phyloP scores from a whole-genome alignment of 2,888 invertebrate genomes.

The Cerastoderma edule region DNA sequence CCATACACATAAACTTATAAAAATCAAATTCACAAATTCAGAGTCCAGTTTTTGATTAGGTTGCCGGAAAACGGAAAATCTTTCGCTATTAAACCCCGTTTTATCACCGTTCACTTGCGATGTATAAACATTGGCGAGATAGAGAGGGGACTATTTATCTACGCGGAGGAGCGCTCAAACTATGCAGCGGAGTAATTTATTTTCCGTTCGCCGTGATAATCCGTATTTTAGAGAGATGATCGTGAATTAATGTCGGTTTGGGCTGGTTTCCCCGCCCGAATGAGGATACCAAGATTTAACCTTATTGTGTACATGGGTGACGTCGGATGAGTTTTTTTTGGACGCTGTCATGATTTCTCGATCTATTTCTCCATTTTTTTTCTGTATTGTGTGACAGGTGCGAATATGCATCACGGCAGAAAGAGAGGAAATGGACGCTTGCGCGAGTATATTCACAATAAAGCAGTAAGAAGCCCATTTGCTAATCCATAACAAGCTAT shows the following conservation, averaged over 20 bases:
- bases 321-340: too few species aligned
- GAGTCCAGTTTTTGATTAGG: constrained; percentile 43
- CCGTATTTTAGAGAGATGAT: constrained; percentile 41
- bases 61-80: constrained; percentile 59
- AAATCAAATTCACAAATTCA: constrained; percentile 35
- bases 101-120: constrained; percentile 55
- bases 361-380: too few species aligned
- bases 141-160: constrained; percentile 52
- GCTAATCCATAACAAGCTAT: too few species aligned
- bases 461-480: too few species aligned
- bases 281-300: not conserved
- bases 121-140: constrained; percentile 36
- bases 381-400: too few species aligned
- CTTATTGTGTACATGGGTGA: constrained; percentile 4
- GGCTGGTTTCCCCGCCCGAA: constrained; percentile 9
- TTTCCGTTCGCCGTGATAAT: constrained; percentile 47
- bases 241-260: constrained; percentile 33
- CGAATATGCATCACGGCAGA: too few species aligned
- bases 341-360: too few species aligned
- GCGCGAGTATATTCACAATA: too few species aligned
- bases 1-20: constrained; percentile 46
- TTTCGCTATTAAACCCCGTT: constrained; percentile 51
- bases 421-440: too few species aligned
- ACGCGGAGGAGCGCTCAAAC: constrained; percentile 31
- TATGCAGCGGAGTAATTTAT: constrained; percentile 54